Conservation (phyloP, 2,113 vertebrate species). For the Saiga tatarica region DNA sequence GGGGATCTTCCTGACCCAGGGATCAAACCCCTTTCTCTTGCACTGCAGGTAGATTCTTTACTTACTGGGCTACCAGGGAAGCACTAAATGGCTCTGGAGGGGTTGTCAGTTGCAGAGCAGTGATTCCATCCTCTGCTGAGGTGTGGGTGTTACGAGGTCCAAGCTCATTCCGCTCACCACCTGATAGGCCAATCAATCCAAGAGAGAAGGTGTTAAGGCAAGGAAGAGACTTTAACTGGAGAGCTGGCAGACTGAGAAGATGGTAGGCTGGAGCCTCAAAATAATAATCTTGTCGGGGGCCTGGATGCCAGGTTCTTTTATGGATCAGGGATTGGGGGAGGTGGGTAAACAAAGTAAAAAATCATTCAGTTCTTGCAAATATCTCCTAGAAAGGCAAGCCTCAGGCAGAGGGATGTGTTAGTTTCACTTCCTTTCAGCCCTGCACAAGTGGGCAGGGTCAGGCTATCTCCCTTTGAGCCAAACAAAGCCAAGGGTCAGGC, state of each 20-base stretch:
- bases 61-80: not conserved
- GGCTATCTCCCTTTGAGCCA: not conserved
- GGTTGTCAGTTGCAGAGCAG: not conserved
- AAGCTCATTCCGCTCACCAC: not conserved
- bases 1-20: not conserved
- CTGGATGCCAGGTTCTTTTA: not conserved
- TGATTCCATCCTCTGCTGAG: not conserved
- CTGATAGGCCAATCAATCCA: not conserved
- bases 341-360: not conserved
- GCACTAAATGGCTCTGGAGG: not conserved
- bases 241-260: not conserved
- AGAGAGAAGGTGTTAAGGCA: not conserved
- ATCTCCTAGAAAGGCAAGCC: not conserved
- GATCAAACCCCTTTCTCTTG: not conserved
- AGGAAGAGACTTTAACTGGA: not conserved
- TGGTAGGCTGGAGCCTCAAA: not conserved
- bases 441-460: not conserved
- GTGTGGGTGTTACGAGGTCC: not conserved
- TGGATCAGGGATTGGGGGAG: not conserved
- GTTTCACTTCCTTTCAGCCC: not conserved
- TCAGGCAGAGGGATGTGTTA: not conserved
- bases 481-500: not conserved
- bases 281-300: not conserved
- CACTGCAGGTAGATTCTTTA: not conserved
- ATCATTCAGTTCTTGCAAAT: not conserved